Evolutionary conservation across 2,797 vertebrate species (phyloP).

Genomic region (Brachyalestes nurse): DNA sequence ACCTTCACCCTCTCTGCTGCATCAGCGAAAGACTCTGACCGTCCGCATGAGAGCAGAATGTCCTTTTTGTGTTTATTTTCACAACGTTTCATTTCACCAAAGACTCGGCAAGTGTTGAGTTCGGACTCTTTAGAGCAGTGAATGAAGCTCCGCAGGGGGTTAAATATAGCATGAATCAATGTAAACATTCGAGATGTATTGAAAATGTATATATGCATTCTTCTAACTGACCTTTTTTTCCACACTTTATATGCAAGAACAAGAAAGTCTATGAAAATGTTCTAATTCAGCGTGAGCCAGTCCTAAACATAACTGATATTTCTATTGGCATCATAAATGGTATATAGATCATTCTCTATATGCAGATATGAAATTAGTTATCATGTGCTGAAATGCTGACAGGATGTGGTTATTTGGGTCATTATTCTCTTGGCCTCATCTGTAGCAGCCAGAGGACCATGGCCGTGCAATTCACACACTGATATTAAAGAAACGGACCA

Average conservation of each 20-base stretch:
- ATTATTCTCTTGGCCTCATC: background rate
- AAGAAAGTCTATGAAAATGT: background rate
- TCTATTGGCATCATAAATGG: background rate
- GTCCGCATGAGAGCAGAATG: background rate
- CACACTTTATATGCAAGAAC: background rate
- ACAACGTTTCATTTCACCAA: slow-evolving; percentile 18
- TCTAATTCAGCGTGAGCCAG: background rate
- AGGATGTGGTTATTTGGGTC: background rate
- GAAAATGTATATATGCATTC: slow-evolving; percentile 5
- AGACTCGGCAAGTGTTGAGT: background rate
- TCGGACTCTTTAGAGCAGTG: background rate
- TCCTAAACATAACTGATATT: background rate
- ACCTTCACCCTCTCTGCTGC: background rate
- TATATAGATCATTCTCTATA: background rate
- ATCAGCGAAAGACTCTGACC: background rate
- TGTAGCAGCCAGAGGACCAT: background rate
- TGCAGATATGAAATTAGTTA: too few relatives aligned
- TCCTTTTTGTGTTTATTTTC: background rate
- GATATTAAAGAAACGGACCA: background rate
- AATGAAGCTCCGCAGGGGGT: background rate
- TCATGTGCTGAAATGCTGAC: too few relatives aligned
- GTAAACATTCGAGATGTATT: slow-evolving; percentile 4
- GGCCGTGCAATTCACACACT: background rate
- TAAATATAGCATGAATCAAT: slow-evolving; percentile 25
- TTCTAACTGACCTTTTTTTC: background rate